Conservation (phyloP, 2,113 vertebrate genomes). For the Cairina moschata region DNA sequence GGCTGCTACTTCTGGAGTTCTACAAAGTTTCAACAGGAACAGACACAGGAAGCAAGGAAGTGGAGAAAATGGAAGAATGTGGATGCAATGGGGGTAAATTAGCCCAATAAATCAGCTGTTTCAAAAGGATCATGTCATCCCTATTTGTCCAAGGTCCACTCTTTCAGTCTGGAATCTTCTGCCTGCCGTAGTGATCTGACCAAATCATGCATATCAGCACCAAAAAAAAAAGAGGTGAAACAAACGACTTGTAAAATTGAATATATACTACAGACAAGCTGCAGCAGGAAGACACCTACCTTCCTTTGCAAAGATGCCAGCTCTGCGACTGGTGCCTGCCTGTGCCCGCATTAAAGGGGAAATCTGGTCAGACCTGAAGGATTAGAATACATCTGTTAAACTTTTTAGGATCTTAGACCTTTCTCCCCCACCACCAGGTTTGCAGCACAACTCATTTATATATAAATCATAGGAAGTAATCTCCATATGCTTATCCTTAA, state of each 20-base stretch:
- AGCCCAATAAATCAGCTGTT: not conserved
- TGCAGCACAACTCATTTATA: not conserved
- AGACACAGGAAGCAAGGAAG: not conserved
- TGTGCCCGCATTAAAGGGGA: not conserved
- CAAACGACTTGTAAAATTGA: not conserved
- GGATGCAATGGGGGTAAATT: not conserved
- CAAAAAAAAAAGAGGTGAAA: not conserved
- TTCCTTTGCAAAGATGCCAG: not conserved
- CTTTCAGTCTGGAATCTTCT: not conserved
- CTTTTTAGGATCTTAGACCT: not conserved
- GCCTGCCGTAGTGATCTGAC: not conserved
- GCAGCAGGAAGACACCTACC: not conserved
- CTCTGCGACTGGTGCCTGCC: not conserved
- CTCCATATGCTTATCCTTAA: not conserved
- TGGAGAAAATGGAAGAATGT: not conserved
- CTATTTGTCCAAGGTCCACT: not conserved
- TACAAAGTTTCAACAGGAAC: not conserved
- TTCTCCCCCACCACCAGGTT: not conserved
- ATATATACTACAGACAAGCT: fast-evolving
- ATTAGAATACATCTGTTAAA: not conserved
- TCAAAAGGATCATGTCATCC: not conserved
- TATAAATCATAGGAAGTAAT: not conserved
- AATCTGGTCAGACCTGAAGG: not conserved
- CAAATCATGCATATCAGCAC: not conserved
- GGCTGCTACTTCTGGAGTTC: not conserved